Percentiles rank a stretch among this genome's conserved stretches.
phyloP scores from a whole-genome alignment of 2,888 invertebrate genomes.

The Campoletis raptor region DNA sequence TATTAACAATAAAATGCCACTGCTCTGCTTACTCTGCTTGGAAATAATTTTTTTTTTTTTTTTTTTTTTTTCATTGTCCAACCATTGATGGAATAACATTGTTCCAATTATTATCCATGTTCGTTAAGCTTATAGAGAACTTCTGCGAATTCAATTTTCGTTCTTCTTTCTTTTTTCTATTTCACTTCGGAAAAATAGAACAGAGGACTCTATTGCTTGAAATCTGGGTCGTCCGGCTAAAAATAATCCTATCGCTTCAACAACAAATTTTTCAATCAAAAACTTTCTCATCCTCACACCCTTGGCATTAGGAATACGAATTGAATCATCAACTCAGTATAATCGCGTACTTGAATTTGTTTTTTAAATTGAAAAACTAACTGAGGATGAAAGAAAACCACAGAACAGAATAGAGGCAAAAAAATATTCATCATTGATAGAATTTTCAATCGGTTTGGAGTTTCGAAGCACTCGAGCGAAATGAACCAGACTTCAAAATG shows the following conservation, averaged over 20 bases:
- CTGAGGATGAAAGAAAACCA: not conserved
- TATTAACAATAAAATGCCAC: not conserved
- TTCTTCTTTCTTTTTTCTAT: constrained; percentile 31
- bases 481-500: not conserved
- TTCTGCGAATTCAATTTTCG: not conserved
- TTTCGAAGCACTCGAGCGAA: not conserved
- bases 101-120: constrained; percentile 37
- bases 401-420: not conserved
- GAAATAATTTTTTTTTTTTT: not conserved
- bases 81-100: not conserved
- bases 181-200: not conserved
- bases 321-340: not conserved
- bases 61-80: too few relatives aligned
- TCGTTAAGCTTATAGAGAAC: not conserved
- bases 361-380: not conserved
- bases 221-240: constrained; percentile 53
- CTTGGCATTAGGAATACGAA: not conserved
- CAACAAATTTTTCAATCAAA: constrained; percentile 45
- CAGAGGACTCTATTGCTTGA: constrained; percentile 19
- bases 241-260: constrained; percentile 48
- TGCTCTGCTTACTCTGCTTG: not conserved
- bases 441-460: not conserved
- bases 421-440: constrained; percentile 24
- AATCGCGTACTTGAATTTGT: constrained; percentile 8
- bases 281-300: constrained; percentile 12